These are phyloP conservation scores for Coreoperca whiteheadi DNA, from an alignment of 2,113 vertebrate genomes.

Conservation along the genomic window DNA sequence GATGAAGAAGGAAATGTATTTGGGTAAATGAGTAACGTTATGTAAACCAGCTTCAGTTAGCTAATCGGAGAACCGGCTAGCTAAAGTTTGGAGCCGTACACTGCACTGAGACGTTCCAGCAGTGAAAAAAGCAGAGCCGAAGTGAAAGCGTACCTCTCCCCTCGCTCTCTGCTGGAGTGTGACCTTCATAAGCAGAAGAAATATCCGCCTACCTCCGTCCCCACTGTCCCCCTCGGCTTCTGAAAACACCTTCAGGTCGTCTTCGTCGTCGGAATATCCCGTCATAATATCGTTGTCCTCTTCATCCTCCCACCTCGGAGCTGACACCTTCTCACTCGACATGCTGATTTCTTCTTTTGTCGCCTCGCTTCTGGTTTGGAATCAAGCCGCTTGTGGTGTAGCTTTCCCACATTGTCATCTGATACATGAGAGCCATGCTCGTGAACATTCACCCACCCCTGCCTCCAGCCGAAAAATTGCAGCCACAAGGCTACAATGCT, in stretches of 20 bases:
- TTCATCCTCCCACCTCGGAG: slow-evolving; percentile 26
- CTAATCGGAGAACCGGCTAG: not conserved
- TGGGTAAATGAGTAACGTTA: not conserved
- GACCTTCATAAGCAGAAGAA: slow-evolving; percentile 18
- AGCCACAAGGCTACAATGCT: not conserved
- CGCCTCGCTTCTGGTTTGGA: not conserved
- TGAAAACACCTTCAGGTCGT: slow-evolving; percentile 75
- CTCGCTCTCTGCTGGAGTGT: not conserved
- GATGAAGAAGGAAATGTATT: not conserved
- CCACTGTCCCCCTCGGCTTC: slow-evolving; percentile 72
- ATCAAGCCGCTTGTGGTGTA: slow-evolving; percentile 34
- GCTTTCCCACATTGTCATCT: slow-evolving; percentile 74
- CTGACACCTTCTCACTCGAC: slow-evolving; percentile 3
- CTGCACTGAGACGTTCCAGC: not conserved
- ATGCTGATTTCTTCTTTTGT: not conserved
- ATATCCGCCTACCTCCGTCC: slow-evolving; percentile 73
- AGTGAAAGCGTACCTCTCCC: not conserved
- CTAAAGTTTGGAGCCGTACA: not conserved
- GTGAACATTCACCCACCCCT: slow-evolving; percentile 71
- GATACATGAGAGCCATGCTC: slow-evolving; percentile 76
- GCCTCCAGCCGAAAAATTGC: slow-evolving; percentile 62
- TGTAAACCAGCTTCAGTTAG: not conserved
- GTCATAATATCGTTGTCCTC: slow-evolving; percentile 65
- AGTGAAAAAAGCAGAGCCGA: too few species aligned
- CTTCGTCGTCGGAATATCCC: slow-evolving; percentile 74